Evolutionary conservation across 2,888 invertebrate genomes (phyloP), one percentile per base, ranked within the genome.

Genomic region (Platerodrilus igneus): DNA sequence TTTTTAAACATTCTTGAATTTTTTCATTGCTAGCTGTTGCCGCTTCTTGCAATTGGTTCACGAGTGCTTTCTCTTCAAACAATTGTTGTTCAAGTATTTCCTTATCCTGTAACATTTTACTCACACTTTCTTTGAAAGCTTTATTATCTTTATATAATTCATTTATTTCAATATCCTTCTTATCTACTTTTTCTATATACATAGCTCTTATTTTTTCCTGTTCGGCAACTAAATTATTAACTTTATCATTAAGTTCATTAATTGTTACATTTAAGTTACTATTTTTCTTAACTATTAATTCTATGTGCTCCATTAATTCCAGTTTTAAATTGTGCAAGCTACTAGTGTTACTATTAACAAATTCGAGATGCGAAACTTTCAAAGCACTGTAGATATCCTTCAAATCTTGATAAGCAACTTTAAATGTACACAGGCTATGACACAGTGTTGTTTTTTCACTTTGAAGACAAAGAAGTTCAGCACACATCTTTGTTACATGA

Each of bases 1-100:
- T 47, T 7, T 28, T 37, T 23, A 45, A 36, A 26, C 37, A 36
- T 16, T 45, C 40, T 31, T 41, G 23, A 6, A 33, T 20, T 6
- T 23, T 38, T n/a, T 11, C 22, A 11, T 30, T 11, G 21, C 38
- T 31, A 19, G 17, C 10, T n/a, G 17, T 19, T n/a, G 9, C 23
- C 5, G 9, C 17, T 34, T 21, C 21, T 14, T 33, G 21, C 15
- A 27, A 29, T 9, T 20, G 17, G 16, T 16, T 28, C 29, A 7
- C 10, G 10, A 10, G 22, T 34, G 22, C 17, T 34, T 21, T 13
- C 28, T 17, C 16, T 33, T 21, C 3, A 20, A 9, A 16, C 25
- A 39, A 45, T 35, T 39, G 37, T 19, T 33, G 27, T 11, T 41
- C 26, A n/a, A 48, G 17, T 9, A 20, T 17, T 2, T 23, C 20